Evolutionary conservation across 2,113 vertebrate species (phyloP), one percentile per base, ranked within the genome.

Genomic region (Chloebia gouldiae): DNA sequence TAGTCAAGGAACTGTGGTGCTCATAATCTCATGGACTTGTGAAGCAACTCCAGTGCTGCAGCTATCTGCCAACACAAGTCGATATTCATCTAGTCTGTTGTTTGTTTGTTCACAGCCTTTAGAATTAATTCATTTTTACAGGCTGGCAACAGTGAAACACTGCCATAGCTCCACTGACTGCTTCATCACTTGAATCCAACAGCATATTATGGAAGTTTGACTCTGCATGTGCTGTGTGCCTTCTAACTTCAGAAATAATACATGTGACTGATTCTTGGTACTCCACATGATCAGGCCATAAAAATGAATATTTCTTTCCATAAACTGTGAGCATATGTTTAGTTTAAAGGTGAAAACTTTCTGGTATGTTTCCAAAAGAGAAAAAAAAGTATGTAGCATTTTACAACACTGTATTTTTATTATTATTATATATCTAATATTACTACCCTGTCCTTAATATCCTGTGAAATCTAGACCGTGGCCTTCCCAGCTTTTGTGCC

Each of bases 311-410:
- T 86, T 96, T 97, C 78, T 96, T 97, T 96, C 92, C 95, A 92
- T 88, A 96, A 94, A 94, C 90, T 91, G 59, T 93, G 78, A 95
- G 91, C 87, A 50, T 94, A 90, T 96, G 96, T 93, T 96, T 96
- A 94, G 94, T 96, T 96, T 95, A 95, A 97, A 97, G 93, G 94
- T 92, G 86, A 96, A 96, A 96, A 95, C 77, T 89, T 92, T 78
- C 77, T 97, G 92, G 86, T 90, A 81, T 31, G 60, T 44, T 95
- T 95, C 94, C 94, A 95, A 92, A 90, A 83, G 25, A 18, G 31
- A 17, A 78, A 91, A 91, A 95, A 76, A 89, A 80, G 47, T 44
- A 90, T 50, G 54, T 13, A 64, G 72, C 18, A 81, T 92, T 96
- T 96, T 95, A 96, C 79, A 94, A 80, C 50, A 50, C 72, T 51